Conservation (phyloP, 2,797 vertebrate species). For the Discoglossus pictus region DNA sequence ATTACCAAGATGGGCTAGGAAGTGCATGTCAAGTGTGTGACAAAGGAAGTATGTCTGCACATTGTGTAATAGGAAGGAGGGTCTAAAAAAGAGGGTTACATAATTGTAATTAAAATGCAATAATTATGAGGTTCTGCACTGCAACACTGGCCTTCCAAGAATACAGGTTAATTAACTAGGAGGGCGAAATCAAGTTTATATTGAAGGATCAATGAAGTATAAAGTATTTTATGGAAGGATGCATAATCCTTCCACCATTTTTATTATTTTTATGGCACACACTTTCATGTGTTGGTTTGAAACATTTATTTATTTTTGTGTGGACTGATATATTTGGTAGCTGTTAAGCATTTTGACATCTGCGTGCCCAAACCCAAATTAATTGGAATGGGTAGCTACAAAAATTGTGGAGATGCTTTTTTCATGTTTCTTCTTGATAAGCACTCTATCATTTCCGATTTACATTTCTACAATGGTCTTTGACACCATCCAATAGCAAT, state of each 20-base stretch:
- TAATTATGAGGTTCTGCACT: slow-evolving; percentile 26
- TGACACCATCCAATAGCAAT: too few relatives aligned
- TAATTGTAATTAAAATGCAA: slow-evolving; percentile 34
- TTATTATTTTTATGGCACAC: slow-evolving; percentile 18
- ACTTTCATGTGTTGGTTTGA: not conserved
- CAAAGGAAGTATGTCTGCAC: not conserved
- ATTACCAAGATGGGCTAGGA: too few relatives aligned
- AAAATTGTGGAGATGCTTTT: too few relatives aligned
- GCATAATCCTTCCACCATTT: not conserved
- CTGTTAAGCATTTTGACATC: too few relatives aligned
- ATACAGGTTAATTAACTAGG: too few relatives aligned
- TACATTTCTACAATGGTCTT: too few relatives aligned
- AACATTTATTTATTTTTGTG: not conserved
- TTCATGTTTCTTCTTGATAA: too few relatives aligned
- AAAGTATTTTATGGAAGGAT: slow-evolving; percentile 20
- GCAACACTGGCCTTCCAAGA: too few relatives aligned
- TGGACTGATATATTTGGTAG: not conserved
- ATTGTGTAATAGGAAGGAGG: not conserved
- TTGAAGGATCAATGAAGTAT: not conserved
- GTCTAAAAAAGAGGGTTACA: not conserved
- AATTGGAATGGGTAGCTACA: too few relatives aligned
- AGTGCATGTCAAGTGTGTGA: too few relatives aligned
- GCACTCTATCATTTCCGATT: too few relatives aligned
- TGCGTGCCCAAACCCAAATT: too few relatives aligned
- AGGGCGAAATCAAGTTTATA: not conserved